Conservation (phyloP, 2,888 invertebrate genomes). For the Meganola albula region DNA sequence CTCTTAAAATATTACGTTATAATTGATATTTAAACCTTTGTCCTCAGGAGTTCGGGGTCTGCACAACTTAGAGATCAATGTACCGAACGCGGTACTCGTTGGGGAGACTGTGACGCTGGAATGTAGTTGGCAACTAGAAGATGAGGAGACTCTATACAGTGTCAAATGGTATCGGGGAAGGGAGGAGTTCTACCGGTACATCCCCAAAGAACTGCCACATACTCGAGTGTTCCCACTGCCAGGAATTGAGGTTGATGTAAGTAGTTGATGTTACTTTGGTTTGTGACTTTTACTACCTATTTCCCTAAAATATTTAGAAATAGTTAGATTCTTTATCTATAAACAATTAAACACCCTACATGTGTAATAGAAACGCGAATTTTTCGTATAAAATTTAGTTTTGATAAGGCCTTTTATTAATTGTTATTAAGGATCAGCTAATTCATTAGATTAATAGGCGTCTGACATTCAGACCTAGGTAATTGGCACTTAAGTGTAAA, state of each 20-base stretch:
- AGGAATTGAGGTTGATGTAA: slow-evolving; percentile 85
- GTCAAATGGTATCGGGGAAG: slow-evolving; percentile 89
- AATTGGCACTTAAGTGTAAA: no score
- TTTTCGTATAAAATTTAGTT: no score
- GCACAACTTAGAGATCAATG: slow-evolving; percentile 82
- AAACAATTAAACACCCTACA: no score
- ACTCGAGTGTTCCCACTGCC: slow-evolving; percentile 84
- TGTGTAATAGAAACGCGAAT: no score
- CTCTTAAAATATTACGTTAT: background rate
- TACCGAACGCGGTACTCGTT: slow-evolving; percentile 83
- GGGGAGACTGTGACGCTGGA: slow-evolving; percentile 85
- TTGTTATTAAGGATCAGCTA: no score
- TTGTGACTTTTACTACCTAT: no score
- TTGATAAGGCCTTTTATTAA: no score
- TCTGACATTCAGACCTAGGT: no score
- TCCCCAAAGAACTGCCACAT: slow-evolving; percentile 87
- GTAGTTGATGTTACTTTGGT: no score
- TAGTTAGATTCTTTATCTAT: no score
- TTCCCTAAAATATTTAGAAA: no score
- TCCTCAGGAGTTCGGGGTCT: slow-evolving; percentile 77
- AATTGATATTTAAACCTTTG: slow-evolving; percentile 15
- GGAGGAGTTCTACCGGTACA: slow-evolving; percentile 87
- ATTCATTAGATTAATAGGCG: no score
- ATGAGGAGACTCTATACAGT: slow-evolving; percentile 83
- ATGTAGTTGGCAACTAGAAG: slow-evolving; percentile 86